Evolutionary conservation across 2,888 invertebrate genomes (phyloP).

Genomic region (Endotricha flammealis): DNA sequence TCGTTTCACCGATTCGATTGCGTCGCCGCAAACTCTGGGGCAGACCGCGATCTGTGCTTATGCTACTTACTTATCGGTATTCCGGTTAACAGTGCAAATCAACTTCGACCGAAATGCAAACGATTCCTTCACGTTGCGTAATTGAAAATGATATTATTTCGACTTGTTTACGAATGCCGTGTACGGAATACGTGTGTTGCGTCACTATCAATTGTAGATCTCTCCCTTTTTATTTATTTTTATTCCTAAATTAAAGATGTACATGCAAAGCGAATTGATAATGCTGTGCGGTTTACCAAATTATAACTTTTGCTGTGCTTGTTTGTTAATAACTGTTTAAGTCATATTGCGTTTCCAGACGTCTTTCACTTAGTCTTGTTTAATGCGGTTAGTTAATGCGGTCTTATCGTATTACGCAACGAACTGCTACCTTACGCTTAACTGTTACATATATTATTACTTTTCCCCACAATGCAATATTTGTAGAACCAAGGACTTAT

Average conservation of each 20-base stretch:
- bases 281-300: constrained; percentile 30
- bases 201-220: constrained; percentile 31
- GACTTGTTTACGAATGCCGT: constrained; percentile 33
- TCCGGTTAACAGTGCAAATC: constrained; percentile 27
- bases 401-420: constrained; percentile 16
- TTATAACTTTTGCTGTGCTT: constrained; percentile 19
- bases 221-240: constrained; percentile 31
- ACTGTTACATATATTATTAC: constrained; percentile 13
- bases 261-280: constrained; percentile 42
- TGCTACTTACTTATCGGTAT: constrained; percentile 43
- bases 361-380: constrained; percentile 22
- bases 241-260: constrained; percentile 19
- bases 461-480: neutral
- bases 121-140: constrained; percentile 33
- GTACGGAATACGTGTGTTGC: constrained; percentile 31
- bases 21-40: no score
- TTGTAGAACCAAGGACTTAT: neutral
- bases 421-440: constrained; percentile 14
- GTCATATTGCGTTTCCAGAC: constrained; percentile 12
- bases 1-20: constrained; percentile 31
- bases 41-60: no score
- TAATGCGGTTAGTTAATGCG: constrained; percentile 17
- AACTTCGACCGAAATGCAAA: constrained; percentile 30
- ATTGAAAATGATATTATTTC: constrained; percentile 32
- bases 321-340: constrained; percentile 13